These are phyloP conservation scores for Lamprotornis superbus DNA, from an alignment of 2,113 vertebrate species.

Conservation along the genomic window DNA sequence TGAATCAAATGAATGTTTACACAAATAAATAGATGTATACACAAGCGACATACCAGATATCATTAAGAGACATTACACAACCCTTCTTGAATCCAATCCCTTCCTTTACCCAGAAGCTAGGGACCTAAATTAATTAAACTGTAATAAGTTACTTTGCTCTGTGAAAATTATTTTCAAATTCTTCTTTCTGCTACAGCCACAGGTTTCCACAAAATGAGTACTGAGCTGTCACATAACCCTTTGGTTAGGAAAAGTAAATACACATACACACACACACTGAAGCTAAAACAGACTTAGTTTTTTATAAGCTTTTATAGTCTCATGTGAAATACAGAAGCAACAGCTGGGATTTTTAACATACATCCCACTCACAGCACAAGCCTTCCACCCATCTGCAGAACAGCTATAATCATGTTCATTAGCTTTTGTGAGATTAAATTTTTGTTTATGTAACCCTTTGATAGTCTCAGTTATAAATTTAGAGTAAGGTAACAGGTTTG, in stretches of 20 bases:
- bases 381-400: not conserved
- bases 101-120: not conserved
- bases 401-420: not conserved
- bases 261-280: not conserved
- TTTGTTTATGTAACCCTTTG: not conserved
- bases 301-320: not conserved
- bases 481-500: not conserved
- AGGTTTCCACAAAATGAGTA: not conserved
- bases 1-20: not conserved
- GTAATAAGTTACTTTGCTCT: not conserved
- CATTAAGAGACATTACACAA: not conserved
- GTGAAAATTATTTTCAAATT: not conserved
- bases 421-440: not conserved
- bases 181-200: not conserved
- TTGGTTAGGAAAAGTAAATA: not conserved
- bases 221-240: not conserved
- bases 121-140: not conserved
- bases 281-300: not conserved
- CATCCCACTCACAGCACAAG: not conserved
- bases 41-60: not conserved
- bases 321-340: not conserved
- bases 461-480: not conserved
- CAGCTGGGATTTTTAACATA: not conserved
- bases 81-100: not conserved
- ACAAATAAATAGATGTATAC: not conserved